Evolutionary conservation across 2,113 vertebrate genomes (phyloP).

Genomic region (Aramus guarauna): DNA sequence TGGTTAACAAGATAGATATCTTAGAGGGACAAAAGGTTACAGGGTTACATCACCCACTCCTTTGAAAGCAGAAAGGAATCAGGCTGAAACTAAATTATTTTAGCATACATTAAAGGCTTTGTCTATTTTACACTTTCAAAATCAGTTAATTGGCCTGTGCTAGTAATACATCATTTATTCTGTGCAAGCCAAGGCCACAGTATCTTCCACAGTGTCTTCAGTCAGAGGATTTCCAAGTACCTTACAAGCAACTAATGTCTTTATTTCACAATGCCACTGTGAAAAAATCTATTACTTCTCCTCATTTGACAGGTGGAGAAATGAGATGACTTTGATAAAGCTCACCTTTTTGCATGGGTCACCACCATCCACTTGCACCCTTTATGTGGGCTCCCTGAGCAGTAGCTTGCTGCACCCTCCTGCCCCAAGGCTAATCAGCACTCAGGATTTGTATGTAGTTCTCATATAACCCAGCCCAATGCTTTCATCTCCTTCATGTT

Average conservation of each 20-base stretch:
- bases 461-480: neutral
- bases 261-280: neutral
- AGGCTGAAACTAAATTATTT: neutral
- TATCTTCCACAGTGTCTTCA: neutral
- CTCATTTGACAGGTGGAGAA: neutral
- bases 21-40: neutral
- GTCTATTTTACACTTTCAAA: neutral
- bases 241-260: neutral
- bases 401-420: neutral
- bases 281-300: neutral
- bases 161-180: neutral
- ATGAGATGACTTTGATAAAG: neutral
- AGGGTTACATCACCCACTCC: rapidly evolving
- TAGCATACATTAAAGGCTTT: neutral
- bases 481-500: neutral
- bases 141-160: neutral
- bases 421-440: neutral
- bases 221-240: neutral
- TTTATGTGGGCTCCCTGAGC: neutral
- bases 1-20: neutral
- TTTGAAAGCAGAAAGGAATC: neutral
- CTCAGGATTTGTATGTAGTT: neutral
- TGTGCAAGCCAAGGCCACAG: neutral
- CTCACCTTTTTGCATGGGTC: neutral
- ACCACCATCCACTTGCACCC: neutral